Base-by-base conservation (phyloP, 2,888 invertebrate genomes). In the Desoria tigrina region DNA sequence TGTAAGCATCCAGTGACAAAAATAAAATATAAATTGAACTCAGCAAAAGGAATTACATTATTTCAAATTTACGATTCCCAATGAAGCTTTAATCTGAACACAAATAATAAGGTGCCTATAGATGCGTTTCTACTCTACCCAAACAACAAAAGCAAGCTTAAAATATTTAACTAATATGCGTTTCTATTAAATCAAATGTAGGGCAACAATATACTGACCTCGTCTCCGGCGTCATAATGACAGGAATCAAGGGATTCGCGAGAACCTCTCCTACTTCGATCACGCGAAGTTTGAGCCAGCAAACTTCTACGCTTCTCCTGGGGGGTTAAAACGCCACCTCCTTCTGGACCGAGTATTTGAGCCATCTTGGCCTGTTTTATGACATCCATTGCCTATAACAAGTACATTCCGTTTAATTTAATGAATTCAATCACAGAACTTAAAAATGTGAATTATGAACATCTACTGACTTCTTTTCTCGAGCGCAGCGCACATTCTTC, bases 401-500 rank as follows among this genome's bases (percentile, higher is more conserved):
- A 51, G 56, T 53, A 53, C 32, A 32, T n/a, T n/a, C n/a, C n/a
- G n/a, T n/a, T 55, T 61, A 62, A 49, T n/a, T 27, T 49, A 37
- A 23, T 61, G n/a, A 62, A 61, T 32, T 60, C 49, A 28, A 58
- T 51, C 63, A 55, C 62, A 63, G 63, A 63, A 39, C 39, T 39
- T 39, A 62, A 53, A 55, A 66, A 57, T 62, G 58, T 54, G 18
- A 11, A 45, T 32, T 32, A 7, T 11, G 32, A 32, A 32, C 4
- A 32, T 27, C 21, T 16, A 51, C 59, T 61, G 54, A 94, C 94
- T 88, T 95, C 95, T 85, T 94, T 95, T 82, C 94, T 87, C 80
- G 95, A 95, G 79, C 97, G 87, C 76, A 96, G 84, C 42, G 97
- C 97, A 83, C 97, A 98, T 83, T 99, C 98, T 80, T 99, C 99